A percentile compares a stretch with the other conserved stretches of the same genome.
phyloP scores from a whole-genome alignment of 2,888 invertebrate genomes.

The Meiosimyza platycephala region DNA sequence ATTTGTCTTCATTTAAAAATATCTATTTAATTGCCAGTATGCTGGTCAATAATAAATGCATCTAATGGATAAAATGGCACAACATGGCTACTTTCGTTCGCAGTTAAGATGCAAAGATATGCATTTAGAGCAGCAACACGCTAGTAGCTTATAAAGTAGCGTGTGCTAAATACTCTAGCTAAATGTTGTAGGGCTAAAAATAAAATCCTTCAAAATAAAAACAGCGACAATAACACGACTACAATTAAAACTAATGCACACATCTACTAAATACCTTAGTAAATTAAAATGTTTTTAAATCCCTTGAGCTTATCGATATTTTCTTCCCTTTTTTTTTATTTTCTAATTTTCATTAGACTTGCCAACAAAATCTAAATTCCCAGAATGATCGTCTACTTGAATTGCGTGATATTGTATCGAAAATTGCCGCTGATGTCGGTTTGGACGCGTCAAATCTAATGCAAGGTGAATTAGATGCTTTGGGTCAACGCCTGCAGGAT shows the following conservation, averaged over 20 bases:
- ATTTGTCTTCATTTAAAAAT: too few relatives aligned
- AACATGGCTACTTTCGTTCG: too few relatives aligned
- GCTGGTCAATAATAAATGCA: too few relatives aligned
- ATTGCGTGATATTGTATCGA: constrained; percentile 79
- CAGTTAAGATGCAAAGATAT: background rate
- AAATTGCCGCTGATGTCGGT: constrained; percentile 84
- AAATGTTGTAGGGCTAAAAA: constrained; percentile 15
- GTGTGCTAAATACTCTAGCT: constrained; percentile 18
- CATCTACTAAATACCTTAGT: background rate
- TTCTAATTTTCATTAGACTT: constrained; percentile 71
- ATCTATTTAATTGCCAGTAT: too few relatives aligned
- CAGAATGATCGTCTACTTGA: constrained; percentile 77
- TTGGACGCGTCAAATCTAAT: constrained; percentile 77
- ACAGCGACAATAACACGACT: background rate
- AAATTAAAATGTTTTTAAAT: constrained; percentile 5
- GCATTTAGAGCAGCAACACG: background rate
- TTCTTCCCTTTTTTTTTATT: background rate
- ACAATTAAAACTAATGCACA: background rate
- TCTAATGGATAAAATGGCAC: too few relatives aligned
- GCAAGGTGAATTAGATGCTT: constrained; percentile 81
- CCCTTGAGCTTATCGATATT: background rate
- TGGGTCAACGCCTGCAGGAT: constrained; percentile 80
- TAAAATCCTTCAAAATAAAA: background rate
- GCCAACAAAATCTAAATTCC: constrained; percentile 78
- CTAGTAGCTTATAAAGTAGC: background rate